phyloP scores from a whole-genome alignment of 1,140 invertebrate genomes.

The Pseudomyrmex dendroicus region DNA sequence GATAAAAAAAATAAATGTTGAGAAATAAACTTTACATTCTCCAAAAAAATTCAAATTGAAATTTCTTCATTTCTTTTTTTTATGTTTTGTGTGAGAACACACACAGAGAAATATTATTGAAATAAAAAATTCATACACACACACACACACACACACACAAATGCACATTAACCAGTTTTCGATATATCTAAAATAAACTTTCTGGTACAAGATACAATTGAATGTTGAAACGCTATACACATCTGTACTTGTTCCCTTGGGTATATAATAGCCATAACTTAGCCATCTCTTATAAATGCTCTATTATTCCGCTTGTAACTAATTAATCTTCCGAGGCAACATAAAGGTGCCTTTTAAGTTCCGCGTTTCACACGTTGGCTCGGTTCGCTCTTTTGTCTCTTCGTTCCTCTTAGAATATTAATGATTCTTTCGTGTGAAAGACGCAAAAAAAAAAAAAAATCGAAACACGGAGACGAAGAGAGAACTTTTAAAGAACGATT shows the following conservation, averaged over 20 bases:
- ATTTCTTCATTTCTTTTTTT: conserved; percentile 25
- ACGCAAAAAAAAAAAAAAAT: background rate
- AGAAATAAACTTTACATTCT: conserved; percentile 48
- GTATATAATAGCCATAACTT: background rate
- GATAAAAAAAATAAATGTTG: conserved; percentile 19
- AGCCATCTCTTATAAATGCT: background rate
- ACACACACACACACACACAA: too few species aligned
- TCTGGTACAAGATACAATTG: conserved; percentile 6
- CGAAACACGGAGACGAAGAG: conserved; percentile 22
- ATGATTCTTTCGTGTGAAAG: background rate
- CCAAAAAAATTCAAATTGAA: background rate
- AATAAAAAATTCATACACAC: too few species aligned
- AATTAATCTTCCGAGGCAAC: conserved; percentile 38
- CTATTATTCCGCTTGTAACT: conserved; percentile 27
- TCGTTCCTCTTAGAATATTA: conserved; percentile 26
- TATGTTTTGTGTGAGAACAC: background rate
- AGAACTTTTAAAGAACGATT: conserved; percentile 40
- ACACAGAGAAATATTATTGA: too few species aligned
- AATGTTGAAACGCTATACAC: background rate
- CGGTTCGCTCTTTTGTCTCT: conserved; percentile 47
- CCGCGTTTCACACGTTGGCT: conserved; percentile 39
- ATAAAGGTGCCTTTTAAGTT: conserved; percentile 53
- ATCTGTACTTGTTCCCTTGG: background rate
- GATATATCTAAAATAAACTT: background rate
- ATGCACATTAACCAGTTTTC: too few species aligned